Percentiles rank a stretch among this genome's conserved stretches.
These are phyloP conservation scores for Oreochromis tanganicae DNA, from an alignment of 2,113 vertebrate genomes.

Conservation along the genomic window DNA sequence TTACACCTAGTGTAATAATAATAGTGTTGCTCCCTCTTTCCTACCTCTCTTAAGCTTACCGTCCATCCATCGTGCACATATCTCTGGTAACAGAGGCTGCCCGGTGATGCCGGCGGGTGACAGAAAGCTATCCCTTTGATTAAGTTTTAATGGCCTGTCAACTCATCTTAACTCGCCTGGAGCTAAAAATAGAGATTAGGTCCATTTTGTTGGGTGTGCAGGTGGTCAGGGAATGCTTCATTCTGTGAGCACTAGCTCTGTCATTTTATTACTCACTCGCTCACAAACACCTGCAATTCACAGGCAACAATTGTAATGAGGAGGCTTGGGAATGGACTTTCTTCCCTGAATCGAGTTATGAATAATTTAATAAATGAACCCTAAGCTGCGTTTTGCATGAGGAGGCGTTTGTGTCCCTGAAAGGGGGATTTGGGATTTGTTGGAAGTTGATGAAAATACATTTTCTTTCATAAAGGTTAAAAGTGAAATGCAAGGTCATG, in stretches of 20 bases:
- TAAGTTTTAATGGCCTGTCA: conserved; percentile 31
- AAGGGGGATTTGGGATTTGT: not conserved
- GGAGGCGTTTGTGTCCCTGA: not conserved
- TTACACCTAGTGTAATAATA: not conserved
- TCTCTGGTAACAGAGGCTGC: not conserved
- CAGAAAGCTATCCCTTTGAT: conserved; percentile 23
- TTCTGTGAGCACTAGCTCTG: not conserved
- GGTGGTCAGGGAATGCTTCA: not conserved
- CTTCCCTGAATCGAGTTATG: not conserved
- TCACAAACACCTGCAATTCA: not conserved
- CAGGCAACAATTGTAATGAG: not conserved
- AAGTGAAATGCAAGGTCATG: not conserved
- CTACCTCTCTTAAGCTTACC: not conserved
- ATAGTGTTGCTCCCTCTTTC: not conserved
- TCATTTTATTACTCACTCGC: not conserved
- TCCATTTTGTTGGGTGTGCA: not conserved
- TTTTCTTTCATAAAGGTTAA: not conserved
- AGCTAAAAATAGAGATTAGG: conserved; percentile 38
- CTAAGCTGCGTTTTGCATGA: not conserved
- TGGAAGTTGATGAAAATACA: conserved; percentile 13
- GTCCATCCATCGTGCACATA: not conserved
- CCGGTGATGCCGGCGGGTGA: not conserved
- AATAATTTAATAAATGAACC: conserved; percentile 8
- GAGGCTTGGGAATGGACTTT: not conserved
- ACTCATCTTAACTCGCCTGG: not conserved